A percentile compares a stretch with the other conserved stretches of the same genome.
phyloP scores from a whole-genome alignment of 2,113 vertebrate species.

The Seriola dumerili region DNA sequence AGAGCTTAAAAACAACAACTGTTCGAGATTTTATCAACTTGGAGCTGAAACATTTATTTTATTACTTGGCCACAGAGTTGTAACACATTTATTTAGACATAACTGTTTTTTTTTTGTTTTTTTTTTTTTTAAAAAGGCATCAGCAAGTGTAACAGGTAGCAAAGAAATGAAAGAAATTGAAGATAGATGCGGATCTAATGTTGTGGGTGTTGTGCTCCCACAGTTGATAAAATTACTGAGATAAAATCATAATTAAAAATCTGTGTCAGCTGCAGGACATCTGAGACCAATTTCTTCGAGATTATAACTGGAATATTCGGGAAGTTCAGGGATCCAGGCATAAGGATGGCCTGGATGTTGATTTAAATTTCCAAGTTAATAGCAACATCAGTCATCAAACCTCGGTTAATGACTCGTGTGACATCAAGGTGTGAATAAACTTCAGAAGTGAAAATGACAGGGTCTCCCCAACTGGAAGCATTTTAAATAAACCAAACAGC shows the following conservation, averaged over 20 bases:
- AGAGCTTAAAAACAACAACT: constrained; percentile 1
- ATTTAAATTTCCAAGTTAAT: constrained; percentile 7
- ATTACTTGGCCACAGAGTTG: not conserved
- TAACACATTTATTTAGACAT: not conserved
- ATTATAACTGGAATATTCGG: not conserved
- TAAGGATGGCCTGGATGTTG: not conserved
- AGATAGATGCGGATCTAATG: not conserved
- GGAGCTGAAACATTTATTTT: not conserved
- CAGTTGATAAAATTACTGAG: not conserved
- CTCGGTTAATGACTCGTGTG: not conserved
- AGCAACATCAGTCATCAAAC: not conserved
- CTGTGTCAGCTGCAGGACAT: not conserved
- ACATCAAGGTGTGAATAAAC: constrained; percentile 5
- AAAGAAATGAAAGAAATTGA: not conserved
- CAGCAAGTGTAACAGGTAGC: not conserved
- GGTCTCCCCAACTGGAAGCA: not conserved
- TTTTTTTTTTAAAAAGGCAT: not conserved
- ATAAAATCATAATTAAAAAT: constrained; percentile 14
- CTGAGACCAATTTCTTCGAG: not conserved
- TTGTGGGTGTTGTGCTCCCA: not conserved
- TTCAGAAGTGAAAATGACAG: not conserved
- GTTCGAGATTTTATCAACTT: not conserved
- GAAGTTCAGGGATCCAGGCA: not conserved
- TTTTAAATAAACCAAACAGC: constrained; percentile 3
- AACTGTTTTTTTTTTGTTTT: not conserved